Percentiles rank a stretch among this genome's conserved stretches.
phyloP scores from a whole-genome alignment of 2,888 invertebrate genomes.

The Cephus pulcher region DNA sequence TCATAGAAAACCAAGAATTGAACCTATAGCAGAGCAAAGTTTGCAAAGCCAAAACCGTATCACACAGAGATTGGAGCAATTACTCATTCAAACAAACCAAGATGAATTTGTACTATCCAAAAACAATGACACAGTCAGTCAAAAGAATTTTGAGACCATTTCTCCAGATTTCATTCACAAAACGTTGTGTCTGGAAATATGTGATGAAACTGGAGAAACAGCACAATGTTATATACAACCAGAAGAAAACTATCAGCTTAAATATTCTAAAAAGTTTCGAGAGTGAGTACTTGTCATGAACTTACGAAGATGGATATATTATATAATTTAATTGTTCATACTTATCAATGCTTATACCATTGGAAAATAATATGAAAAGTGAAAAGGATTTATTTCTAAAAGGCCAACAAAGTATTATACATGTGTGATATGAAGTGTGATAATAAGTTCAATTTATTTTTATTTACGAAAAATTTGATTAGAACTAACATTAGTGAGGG shows the following conservation, averaged over 20 bases:
- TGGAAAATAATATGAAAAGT: background rate
- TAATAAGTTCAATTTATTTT: background rate
- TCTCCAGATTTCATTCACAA: slow-evolving; percentile 27
- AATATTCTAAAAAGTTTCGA: slow-evolving; percentile 47
- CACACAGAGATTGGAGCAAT: slow-evolving; percentile 33
- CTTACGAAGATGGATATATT: background rate
- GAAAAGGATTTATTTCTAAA: background rate
- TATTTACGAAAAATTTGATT: background rate
- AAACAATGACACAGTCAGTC: background rate
- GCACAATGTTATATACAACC: slow-evolving; percentile 2
- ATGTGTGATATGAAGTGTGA: background rate
- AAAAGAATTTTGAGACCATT: slow-evolving; percentile 11
- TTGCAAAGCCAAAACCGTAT: slow-evolving; percentile 34
- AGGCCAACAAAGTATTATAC: background rate
- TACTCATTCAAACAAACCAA: slow-evolving; percentile 3
- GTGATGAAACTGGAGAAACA: slow-evolving; percentile 26
- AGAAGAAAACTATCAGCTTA: slow-evolving; percentile 18
- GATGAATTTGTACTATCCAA: background rate
- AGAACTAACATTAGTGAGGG: background rate
- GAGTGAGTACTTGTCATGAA: slow-evolving; percentile 40
- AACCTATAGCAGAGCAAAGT: slow-evolving; percentile 30
- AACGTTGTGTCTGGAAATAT: slow-evolving; percentile 30
- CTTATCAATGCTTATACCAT: background rate
- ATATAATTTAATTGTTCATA: background rate
- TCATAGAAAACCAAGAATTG: slow-evolving; percentile 26